Percentiles rank a stretch among this genome's conserved stretches.
Evolutionary conservation across 2,888 invertebrate genomes (phyloP).

Genomic region (Drosophila siamana): DNA sequence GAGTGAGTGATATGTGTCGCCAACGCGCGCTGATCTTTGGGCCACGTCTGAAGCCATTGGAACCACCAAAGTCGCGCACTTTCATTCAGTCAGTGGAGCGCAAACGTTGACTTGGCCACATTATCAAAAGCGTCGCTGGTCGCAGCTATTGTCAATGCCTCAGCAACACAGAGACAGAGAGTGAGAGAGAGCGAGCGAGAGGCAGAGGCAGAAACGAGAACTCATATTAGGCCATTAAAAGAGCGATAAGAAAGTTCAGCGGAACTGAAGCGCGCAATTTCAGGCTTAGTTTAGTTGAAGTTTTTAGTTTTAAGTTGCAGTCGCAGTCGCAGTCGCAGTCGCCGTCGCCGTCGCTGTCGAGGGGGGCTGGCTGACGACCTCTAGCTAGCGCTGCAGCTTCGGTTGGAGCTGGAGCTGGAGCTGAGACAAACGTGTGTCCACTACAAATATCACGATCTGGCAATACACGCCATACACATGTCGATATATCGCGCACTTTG

Average conservation of each 20-base stretch:
- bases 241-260: conserved; percentile 82
- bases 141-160: conserved; percentile 71
- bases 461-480: conserved; percentile 72
- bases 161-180: conserved; percentile 4
- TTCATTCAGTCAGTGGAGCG: conserved; percentile 79
- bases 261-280: conserved; percentile 80
- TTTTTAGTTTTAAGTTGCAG: conserved; percentile 27
- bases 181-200: background rate
- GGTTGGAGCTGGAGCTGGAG: background rate
- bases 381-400: conserved; percentile 19
- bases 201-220: conserved; percentile 37
- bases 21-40: conserved; percentile 48
- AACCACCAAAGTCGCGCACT: conserved; percentile 54
- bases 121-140: conserved; percentile 66
- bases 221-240: conserved; percentile 81
- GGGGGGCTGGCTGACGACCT: conserved; percentile 1
- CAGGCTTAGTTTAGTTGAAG: conserved; percentile 74
- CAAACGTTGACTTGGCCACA: conserved; percentile 63
- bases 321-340: conserved; percentile 7
- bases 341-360: too few species aligned
- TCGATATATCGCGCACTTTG: conserved; percentile 57
- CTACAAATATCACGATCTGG: conserved; percentile 79
- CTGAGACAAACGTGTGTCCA: conserved; percentile 70
- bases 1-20: conserved; percentile 18
- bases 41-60: conserved; percentile 58